These are phyloP conservation scores for Tyrophagus putrescentiae DNA, from an alignment of 1,140 invertebrate species.

Conservation along the genomic window DNA sequence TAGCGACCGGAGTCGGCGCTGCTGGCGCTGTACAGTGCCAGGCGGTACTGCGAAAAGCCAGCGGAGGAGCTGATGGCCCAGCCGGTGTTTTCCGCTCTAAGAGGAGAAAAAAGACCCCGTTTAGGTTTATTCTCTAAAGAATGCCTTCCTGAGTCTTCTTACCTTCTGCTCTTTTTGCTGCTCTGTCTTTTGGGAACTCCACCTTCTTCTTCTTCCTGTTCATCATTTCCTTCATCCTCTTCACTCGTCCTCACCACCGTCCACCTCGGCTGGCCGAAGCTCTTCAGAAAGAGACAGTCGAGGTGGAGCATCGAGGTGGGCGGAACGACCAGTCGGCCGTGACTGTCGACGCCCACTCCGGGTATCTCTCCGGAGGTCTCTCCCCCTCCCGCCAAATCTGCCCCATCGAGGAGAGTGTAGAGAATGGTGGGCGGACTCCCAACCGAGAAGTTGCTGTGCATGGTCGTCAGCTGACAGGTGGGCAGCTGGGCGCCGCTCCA, in stretches of 20 bases:
- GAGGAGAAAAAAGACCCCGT: neutral
- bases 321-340: constrained; percentile 57
- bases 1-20: constrained; percentile 61
- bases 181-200: too few relatives aligned
- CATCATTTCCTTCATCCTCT: too few relatives aligned
- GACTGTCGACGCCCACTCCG: constrained; percentile 50
- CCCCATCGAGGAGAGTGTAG: constrained; percentile 44
- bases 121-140: neutral
- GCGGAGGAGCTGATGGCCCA: constrained; percentile 61
- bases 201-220: too few relatives aligned
- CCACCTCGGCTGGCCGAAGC: constrained; percentile 64
- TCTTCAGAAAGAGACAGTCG: constrained; percentile 59
- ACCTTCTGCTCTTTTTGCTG: too few relatives aligned
- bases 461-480: constrained; percentile 58
- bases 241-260: too few relatives aligned
- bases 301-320: constrained; percentile 65
- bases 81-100: constrained; percentile 34
- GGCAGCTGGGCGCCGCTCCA: constrained; percentile 53
- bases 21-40: constrained; percentile 66
- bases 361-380: constrained; percentile 42
- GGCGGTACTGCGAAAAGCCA: constrained; percentile 58
- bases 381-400: constrained; percentile 36
- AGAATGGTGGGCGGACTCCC: constrained; percentile 66
- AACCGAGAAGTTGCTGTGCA: constrained; percentile 60
- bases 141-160: neutral